Conservation (phyloP, 1,140 invertebrate genomes). For the Oppia nitens region DNA sequence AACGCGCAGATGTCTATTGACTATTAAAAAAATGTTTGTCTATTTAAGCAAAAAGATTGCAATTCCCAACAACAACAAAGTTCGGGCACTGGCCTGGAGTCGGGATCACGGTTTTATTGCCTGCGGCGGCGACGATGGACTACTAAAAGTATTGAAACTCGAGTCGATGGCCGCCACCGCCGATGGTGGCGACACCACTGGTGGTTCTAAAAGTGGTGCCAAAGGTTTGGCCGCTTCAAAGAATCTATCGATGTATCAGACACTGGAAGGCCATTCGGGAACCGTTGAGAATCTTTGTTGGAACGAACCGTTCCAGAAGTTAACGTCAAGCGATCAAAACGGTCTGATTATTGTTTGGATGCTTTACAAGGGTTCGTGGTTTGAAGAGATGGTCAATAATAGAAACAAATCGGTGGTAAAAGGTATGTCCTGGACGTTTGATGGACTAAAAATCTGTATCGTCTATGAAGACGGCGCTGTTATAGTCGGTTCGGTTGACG, state of each 20-base stretch:
- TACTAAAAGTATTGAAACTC: conserved; percentile 87
- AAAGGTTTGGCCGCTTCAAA: conserved; percentile 43
- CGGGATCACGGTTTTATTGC: conserved; percentile 79
- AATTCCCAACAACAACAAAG: conserved; percentile 79
- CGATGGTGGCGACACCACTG: no score
- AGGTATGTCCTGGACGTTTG: conserved; percentile 88
- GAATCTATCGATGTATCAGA: conserved; percentile 89
- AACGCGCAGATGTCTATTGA: no score
- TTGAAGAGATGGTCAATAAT: conserved; percentile 99
- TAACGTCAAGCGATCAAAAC: conserved; percentile 89
- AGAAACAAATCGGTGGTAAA: conserved; percentile 88
- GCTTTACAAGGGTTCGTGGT: conserved; percentile 89
- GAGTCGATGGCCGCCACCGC: conserved; percentile 37
- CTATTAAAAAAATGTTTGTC: conserved; percentile 16
- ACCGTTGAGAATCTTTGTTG: conserved; percentile 63
- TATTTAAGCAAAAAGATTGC: conserved; percentile 46
- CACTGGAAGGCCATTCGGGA: conserved; percentile 79
- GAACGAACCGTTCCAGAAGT: conserved; percentile 90
- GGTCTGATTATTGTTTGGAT: conserved; percentile 98
- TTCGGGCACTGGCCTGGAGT: conserved; percentile 87
- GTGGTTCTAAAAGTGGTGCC: conserved; percentile 18
- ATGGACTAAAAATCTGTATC: conserved; percentile 94
- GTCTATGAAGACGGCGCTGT: conserved; percentile 78
- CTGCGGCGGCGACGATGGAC: conserved; percentile 83
- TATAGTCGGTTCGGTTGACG: conserved; percentile 88